A percentile compares a stretch with the other conserved stretches of the same genome.
phyloP scores from a whole-genome alignment of 92 coral and sea anemone species.

The Hydrozoanthus gracilis region DNA sequence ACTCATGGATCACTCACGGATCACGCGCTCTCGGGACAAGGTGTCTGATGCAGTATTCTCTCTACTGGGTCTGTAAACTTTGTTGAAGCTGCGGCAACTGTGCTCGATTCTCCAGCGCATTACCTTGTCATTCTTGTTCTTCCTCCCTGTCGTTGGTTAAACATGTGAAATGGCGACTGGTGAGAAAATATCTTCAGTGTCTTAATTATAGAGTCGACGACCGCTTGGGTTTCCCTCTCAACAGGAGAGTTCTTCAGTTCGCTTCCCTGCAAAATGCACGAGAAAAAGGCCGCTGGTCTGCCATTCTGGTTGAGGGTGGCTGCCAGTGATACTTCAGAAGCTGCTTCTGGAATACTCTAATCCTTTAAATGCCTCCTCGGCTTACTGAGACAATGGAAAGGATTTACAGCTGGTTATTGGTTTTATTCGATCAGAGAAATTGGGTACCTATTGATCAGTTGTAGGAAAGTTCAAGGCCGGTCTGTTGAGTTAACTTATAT shows the following conservation, averaged over 20 bases:
- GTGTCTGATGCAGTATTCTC: background rate
- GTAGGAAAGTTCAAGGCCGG: conserved; percentile 17
- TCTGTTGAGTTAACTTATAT: conserved; percentile 29
- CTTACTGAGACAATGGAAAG: background rate
- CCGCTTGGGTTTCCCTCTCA: background rate
- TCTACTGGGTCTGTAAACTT: conserved; percentile 14
- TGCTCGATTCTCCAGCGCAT: conserved; percentile 20
- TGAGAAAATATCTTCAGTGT: conserved; percentile 25
- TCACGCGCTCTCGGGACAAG: conserved; percentile 12
- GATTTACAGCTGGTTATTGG: background rate
- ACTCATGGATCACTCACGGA: conserved; percentile 33
- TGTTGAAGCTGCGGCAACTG: conserved; percentile 14
- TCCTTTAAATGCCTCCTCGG: background rate
- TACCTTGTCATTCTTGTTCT: conserved; percentile 9
- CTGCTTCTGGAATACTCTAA: conserved; percentile 4
- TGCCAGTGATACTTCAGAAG: conserved; percentile 6
- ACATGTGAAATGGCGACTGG: conserved; percentile 7
- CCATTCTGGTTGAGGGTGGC: background rate
- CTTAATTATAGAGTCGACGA: background rate
- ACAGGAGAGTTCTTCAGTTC: background rate
- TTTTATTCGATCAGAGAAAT: background rate
- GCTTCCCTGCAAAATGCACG: background rate
- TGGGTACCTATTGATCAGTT: conserved; percentile 18
- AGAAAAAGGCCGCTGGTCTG: background rate
- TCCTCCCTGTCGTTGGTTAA: background rate